These are phyloP conservation scores for Catharus ustulatus DNA, from an alignment of 2,797 vertebrate genomes.

Conservation along the genomic window DNA sequence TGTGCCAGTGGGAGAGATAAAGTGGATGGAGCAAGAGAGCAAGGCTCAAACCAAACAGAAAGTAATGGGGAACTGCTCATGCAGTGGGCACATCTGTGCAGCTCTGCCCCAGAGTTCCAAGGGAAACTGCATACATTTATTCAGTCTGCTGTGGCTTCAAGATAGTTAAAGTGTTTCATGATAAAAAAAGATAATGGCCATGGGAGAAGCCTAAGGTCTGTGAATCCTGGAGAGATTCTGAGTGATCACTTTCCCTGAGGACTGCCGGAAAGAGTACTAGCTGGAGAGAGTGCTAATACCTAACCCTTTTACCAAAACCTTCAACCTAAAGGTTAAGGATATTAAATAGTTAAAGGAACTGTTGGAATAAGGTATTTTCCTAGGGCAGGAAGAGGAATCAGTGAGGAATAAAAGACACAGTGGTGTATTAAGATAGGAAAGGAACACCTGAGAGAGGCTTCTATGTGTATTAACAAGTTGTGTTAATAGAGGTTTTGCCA, in stretches of 20 bases:
- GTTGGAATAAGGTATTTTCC: background rate
- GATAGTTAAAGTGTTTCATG: background rate
- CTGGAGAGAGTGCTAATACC: background rate
- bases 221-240: background rate
- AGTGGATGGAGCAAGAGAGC: background rate
- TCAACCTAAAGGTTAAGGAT: background rate
- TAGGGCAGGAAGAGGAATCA: background rate
- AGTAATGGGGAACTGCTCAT: background rate
- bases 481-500: background rate
- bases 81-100: background rate
- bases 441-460: background rate
- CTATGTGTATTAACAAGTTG: background rate
- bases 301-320: background rate
- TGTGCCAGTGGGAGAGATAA: background rate
- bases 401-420: background rate
- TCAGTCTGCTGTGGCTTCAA: background rate
- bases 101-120: background rate
- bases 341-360: background rate
- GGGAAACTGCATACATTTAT: background rate
- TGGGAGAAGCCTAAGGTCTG: background rate
- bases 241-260: background rate
- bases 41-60: background rate
- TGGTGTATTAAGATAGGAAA: background rate
- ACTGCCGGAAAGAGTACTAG: background rate
- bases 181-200: background rate